Evolutionary conservation across 2,113 vertebrate species (phyloP).

Genomic region (Podilymbus podiceps): DNA sequence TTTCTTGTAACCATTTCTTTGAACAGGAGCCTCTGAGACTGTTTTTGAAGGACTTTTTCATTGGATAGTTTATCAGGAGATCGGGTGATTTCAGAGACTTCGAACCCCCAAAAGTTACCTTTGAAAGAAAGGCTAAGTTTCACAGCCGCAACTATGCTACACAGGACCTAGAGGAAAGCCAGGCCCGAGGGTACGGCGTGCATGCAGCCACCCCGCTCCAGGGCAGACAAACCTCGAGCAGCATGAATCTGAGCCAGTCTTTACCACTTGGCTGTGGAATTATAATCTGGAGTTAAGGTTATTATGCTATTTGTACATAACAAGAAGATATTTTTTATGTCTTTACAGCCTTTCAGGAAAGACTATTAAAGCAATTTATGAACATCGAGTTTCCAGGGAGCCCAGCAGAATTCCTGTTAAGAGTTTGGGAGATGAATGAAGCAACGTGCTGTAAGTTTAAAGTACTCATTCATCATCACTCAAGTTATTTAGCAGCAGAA

Average conservation of each 20-base stretch:
- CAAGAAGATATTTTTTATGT: background rate
- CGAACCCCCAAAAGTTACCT: background rate
- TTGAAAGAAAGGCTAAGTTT: background rate
- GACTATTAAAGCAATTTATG: background rate
- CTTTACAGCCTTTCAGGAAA: background rate
- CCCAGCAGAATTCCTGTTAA: background rate
- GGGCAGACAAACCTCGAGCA: background rate
- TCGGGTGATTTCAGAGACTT: background rate
- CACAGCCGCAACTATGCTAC: background rate
- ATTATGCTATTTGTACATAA: background rate
- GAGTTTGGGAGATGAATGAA: constrained; percentile 12
- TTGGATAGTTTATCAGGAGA: background rate
- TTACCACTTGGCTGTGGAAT: background rate
- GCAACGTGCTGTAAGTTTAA: background rate
- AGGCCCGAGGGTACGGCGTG: background rate
- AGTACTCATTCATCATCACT: constrained; percentile 1
- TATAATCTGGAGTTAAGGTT: background rate
- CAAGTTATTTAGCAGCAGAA: background rate
- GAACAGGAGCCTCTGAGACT: background rate
- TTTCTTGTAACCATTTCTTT: background rate
- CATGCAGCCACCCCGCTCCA: background rate
- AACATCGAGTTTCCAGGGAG: background rate
- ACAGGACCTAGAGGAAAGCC: background rate
- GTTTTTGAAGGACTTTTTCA: background rate
- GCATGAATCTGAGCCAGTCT: background rate